Percentiles rank a stretch among this genome's conserved stretches.
Conservation (phyloP, 2,888 invertebrate species). For the Thymelicus sylvestris region DNA sequence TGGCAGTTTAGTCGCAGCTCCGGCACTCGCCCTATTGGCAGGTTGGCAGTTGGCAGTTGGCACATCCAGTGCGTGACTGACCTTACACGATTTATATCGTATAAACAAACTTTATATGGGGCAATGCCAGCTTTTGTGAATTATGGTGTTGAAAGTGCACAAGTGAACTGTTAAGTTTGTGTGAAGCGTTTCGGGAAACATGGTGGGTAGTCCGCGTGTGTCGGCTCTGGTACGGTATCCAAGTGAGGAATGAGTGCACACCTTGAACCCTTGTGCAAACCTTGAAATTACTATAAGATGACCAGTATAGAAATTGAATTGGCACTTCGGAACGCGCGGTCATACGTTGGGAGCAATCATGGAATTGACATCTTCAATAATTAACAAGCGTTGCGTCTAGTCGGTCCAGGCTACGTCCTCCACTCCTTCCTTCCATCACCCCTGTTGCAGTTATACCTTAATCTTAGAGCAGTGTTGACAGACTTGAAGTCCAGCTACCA, state of each 20-base stretch:
- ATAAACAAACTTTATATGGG: slow-evolving; percentile 47
- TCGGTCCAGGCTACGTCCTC: too few species aligned
- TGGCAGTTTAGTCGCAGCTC: slow-evolving; percentile 72
- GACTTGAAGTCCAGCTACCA: too few species aligned
- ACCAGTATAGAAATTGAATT: neutral
- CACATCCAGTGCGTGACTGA: slow-evolving; percentile 50
- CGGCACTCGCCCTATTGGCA: slow-evolving; percentile 57
- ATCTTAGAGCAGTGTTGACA: too few species aligned
- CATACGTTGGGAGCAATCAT: neutral
- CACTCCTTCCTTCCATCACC: too few species aligned
- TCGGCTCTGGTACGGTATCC: neutral
- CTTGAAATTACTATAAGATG: neutral
- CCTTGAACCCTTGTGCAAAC: neutral
- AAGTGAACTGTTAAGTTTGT: neutral
- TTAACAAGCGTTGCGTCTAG: too few species aligned
- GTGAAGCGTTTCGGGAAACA: slow-evolving; percentile 1
- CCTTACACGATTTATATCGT: slow-evolving; percentile 47
- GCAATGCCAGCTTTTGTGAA: slow-evolving; percentile 27
- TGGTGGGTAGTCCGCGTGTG: slow-evolving; percentile 20
- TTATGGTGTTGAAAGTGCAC: slow-evolving; percentile 11
- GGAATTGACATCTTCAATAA: neutral
- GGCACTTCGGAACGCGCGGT: neutral
- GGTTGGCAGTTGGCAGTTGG: slow-evolving; percentile 51
- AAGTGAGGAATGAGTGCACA: neutral
- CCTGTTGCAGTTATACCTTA: too few species aligned